Conservation (phyloP, 2,797 vertebrate species). For the Sardinella longiceps region DNA sequence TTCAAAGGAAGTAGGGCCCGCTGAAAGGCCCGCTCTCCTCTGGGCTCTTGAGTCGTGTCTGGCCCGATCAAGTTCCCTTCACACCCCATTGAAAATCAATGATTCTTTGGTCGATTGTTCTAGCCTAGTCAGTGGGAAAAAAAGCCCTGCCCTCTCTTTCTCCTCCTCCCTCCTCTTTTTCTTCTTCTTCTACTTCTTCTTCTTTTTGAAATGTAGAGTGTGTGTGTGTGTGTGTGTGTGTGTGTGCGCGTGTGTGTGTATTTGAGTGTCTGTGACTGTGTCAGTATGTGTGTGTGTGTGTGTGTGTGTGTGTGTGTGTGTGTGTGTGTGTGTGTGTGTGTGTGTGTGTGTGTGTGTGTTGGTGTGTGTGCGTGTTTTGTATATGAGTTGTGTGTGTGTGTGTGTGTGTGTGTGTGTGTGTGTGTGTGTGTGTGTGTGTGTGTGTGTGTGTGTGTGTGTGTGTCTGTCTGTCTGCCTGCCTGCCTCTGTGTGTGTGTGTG, state of each 20-base stretch:
- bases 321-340: slow-evolving; percentile 46
- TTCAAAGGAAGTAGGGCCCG: slow-evolving; percentile 65
- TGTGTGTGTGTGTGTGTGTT: slow-evolving; percentile 49
- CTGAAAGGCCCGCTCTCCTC: slow-evolving; percentile 63
- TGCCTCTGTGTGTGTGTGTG: slow-evolving; percentile 27
- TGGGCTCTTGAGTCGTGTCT: slow-evolving; percentile 61
- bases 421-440: slow-evolving; percentile 46
- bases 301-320: slow-evolving; percentile 50
- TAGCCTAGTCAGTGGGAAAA: slow-evolving; percentile 71
- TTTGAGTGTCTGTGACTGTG: slow-evolving; percentile 45
- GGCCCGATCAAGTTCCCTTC: slow-evolving; percentile 64
- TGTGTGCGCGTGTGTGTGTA: slow-evolving; percentile 54
- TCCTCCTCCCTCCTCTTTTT: background rate
- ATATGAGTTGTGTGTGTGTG: slow-evolving; percentile 52
- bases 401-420: slow-evolving; percentile 52
- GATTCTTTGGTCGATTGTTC: slow-evolving; percentile 74
- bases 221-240: slow-evolving; percentile 46
- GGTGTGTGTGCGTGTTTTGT: slow-evolving; percentile 49
- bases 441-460: slow-evolving; percentile 50
- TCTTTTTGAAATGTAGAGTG: background rate
- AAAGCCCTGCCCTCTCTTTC: slow-evolving; percentile 61
- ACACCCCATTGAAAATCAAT: slow-evolving; percentile 69
- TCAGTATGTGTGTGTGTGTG: slow-evolving; percentile 53
- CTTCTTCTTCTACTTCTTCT: background rate
- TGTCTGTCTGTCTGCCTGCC: background rate